These are phyloP conservation scores for Drosophila kuntzei DNA, from an alignment of 2,888 invertebrate species.

Conservation along the genomic window DNA sequence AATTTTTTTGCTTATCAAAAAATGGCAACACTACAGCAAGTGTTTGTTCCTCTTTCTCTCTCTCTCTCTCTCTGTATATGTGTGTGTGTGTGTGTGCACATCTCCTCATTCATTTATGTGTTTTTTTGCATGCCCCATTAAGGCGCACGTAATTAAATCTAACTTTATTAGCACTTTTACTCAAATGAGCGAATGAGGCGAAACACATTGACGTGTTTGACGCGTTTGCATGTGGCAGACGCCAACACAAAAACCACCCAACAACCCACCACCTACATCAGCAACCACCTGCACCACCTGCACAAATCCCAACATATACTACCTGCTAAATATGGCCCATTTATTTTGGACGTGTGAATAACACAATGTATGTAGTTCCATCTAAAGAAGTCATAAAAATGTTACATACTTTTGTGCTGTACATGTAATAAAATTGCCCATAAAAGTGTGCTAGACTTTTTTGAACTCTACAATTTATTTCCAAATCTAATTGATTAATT, in stretches of 20 bases:
- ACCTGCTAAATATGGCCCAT: constrained; percentile 14
- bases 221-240: constrained; percentile 41
- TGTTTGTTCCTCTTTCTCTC: constrained; percentile 7
- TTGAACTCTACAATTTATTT: neutral
- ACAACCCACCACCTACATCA: neutral
- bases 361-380: constrained; percentile 8
- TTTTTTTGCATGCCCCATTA: constrained; percentile 61
- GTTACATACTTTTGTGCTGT: constrained; percentile 15
- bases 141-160: constrained; percentile 77
- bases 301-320: neutral
- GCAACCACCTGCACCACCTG: neutral
- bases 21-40: neutral
- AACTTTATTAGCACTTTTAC: constrained; percentile 76
- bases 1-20: neutral
- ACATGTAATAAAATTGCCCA: neutral
- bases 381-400: constrained; percentile 11
- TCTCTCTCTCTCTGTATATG: neutral
- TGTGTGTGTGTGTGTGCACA: constrained; percentile 14
- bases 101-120: constrained; percentile 3
- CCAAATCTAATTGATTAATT: neutral
- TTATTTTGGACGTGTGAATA: constrained; percentile 26
- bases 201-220: constrained; percentile 13
- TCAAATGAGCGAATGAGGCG: constrained; percentile 34
- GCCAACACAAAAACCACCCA: neutral
- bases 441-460: constrained; percentile 12